Evolutionary conservation across 2,797 vertebrate genomes (phyloP).

Genomic region (Varecia variegata): DNA sequence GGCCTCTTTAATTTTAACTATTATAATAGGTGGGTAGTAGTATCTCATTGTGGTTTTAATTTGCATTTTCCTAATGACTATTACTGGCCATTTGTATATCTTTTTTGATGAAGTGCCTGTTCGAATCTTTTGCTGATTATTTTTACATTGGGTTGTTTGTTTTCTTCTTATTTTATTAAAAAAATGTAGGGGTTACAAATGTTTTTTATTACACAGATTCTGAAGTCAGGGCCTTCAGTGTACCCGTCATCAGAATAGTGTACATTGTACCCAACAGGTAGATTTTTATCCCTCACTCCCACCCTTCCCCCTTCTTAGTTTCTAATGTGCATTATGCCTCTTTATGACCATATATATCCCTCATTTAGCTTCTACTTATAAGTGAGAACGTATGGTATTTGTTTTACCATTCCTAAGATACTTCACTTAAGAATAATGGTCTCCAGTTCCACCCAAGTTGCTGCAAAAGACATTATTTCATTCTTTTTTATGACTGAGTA

Average conservation of each 20-base stretch:
- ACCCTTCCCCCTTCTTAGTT: not conserved
- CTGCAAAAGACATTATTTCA: not conserved
- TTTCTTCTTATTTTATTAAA: not conserved
- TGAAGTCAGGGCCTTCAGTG: not conserved
- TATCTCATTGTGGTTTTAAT: not conserved
- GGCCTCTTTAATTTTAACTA: not conserved
- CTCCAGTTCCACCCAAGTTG: not conserved
- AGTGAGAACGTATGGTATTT: not conserved
- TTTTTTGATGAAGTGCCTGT: not conserved
- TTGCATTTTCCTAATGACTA: not conserved
- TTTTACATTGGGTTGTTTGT: not conserved
- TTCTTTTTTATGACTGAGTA: not conserved
- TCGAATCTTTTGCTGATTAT: not conserved
- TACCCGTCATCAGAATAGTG: not conserved
- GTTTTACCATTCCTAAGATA: not conserved
- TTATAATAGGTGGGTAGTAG: not conserved
- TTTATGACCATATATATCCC: not conserved
- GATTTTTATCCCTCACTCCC: not conserved
- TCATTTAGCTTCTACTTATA: not conserved
- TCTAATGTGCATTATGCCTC: not conserved
- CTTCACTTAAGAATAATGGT: not conserved
- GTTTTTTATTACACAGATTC: not conserved
- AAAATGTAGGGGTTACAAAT: not conserved
- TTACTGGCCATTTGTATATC: not conserved
- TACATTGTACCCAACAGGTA: not conserved